Evolutionary conservation across 2,113 vertebrate genomes (phyloP), one percentile per base, ranked within the genome.

Genomic region (Poecile atricapillus): DNA sequence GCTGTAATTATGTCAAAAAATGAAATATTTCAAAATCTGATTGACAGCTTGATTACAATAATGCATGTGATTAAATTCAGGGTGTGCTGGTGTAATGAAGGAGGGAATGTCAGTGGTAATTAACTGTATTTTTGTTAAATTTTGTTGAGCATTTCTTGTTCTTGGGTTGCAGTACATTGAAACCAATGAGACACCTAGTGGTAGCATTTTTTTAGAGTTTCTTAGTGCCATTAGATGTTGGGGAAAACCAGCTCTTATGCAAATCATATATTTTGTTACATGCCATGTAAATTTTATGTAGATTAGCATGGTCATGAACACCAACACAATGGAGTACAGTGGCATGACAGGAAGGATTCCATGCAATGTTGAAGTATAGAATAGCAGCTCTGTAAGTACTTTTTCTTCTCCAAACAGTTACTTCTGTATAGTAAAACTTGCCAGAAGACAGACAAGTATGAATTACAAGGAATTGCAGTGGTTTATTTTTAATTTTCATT

Each of bases 21-120:
- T 88, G 95, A 98, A 98, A 97, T 96, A 97, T 96, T 98, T 97
- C 92, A 95, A 83, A 96, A 96, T 93, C 88, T 97, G 97, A 98
- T 96, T 98, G 98, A 97, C 97, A 98, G 97, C 89, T 97, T 97
- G 97, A 98, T 98, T 98, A 97, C 97, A 98, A 94, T 97, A 98
- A 97, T 95, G 97, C 93, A 89, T 94, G 93, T 95, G 97, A 97
- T 97, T 97, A 98, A 97, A 96, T 95, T 95, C 93, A 78, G 96
- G 94, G 94, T 97, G 87, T 95, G 93, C 97, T 96, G 91, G 83
- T 95, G 89, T 86, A 96, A 94, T 1, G 11, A 91, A 96, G 89
- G 94, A 85, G 69, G 90, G 91, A 94, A 94, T 93, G 97, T 96
- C 97, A 97, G 89, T 39, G 93, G 92, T 97, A 98, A 98, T 98